These are phyloP conservation scores for Peromyscus maniculatus DNA, from an alignment of 2,113 vertebrate species.

Conservation along the genomic window DNA sequence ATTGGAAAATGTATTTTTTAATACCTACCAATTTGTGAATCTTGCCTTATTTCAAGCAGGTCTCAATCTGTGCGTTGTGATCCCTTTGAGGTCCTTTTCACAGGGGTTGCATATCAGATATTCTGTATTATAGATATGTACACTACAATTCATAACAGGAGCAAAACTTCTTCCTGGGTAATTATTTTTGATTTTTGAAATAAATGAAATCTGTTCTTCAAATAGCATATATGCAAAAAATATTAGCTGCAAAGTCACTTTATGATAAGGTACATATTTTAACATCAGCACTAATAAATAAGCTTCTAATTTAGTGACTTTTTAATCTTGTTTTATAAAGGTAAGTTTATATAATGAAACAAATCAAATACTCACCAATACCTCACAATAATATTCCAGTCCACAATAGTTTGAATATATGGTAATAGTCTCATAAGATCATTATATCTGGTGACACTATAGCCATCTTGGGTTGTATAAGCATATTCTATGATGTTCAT, in stretches of 20 bases:
- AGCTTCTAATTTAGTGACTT: neutral
- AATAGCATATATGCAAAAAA: neutral
- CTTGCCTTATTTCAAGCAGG: slow-evolving; percentile 23
- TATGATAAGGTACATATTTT: neutral
- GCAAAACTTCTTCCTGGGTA: neutral
- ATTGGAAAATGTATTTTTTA: slow-evolving; percentile 38
- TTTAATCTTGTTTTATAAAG: neutral
- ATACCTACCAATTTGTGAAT: slow-evolving; percentile 3
- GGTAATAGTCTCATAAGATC: neutral
- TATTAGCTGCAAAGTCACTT: neutral
- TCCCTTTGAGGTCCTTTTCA: neutral
- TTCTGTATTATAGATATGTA: neutral
- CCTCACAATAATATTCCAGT: neutral
- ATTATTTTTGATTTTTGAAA: neutral
- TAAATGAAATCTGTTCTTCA: neutral
- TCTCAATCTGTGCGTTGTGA: neutral
- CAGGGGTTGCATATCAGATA: neutral
- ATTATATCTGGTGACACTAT: neutral
- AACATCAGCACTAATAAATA: neutral
- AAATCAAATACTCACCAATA: neutral
- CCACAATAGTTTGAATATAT: neutral
- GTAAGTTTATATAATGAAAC: neutral
- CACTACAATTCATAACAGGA: neutral
- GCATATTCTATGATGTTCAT: neutral
- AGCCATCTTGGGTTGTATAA: neutral